Evolutionary conservation across 2,113 vertebrate species (phyloP), one percentile per base, ranked within the genome.

Genomic region (Pseudorasbora parva): DNA sequence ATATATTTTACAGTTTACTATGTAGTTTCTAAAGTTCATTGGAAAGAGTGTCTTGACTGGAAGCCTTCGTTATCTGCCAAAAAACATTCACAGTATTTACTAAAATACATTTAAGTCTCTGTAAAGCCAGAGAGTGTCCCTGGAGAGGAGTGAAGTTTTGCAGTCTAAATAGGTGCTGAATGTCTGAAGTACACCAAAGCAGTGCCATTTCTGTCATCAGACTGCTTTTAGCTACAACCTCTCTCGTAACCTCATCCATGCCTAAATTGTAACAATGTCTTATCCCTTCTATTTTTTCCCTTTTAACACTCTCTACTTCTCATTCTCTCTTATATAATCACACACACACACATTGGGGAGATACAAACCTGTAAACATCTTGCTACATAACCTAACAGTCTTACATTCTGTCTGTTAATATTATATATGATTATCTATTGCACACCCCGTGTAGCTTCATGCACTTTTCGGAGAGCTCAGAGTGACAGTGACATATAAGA

Each of bases 401-500:
- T 84, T 77, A 21, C 62, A 30, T 54, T 68, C 78, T 21, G 12
- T 23, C 75, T n/a, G 27, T 21, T 56, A 56, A 78, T 60, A 81
- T 81, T 57, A 79, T 17, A 47, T 73, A 15, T 43, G n/a, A 45
- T 62, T 41, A 37, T 72, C 82, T 54, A 71, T 74, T 56, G 62
- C 75, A 23, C 14, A 60, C 51, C 64, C 59, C 27, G 9, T 69
- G 57, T 74, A 51, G n/a, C 75, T 30, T 72, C 54, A 33, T 43
- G 47, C 74, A 74, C 69, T 71, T 57, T 81, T 86, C 23, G 2
- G 3, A 17, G 8, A 54, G 74, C 49, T 93, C 87, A 95, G 85
- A 95, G 89, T 82, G 94, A 94, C 72, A 94, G 91, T 49, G 94
- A 95, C 77, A 95, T 93, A 6, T 95, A 95, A 88, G 94, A 94